Conservation (phyloP, 2,888 invertebrate species). For the Temnothorax rugatulus region DNA sequence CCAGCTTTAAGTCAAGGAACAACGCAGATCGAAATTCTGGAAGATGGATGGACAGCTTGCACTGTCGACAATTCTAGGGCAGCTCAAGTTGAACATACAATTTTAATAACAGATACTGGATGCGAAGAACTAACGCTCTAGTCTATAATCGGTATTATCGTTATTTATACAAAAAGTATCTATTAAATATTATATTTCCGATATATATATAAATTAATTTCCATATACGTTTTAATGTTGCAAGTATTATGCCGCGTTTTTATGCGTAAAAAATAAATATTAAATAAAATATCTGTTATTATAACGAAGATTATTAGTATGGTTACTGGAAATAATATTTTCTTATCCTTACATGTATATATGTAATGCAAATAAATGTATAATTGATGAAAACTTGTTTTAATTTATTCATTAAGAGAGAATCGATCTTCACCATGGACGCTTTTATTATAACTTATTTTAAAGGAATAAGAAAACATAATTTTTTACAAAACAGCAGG, state of each 20-base stretch:
- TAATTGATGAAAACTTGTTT: not conserved
- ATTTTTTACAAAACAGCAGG: constrained; percentile 91
- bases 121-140: constrained; percentile 92
- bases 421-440: not conserved
- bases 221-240: not conserved
- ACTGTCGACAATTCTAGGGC: constrained; percentile 92
- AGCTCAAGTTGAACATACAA: constrained; percentile 97
- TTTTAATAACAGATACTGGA: constrained; percentile 93
- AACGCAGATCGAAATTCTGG: no score
- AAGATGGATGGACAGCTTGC: no score
- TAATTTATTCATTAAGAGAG: constrained; percentile 6
- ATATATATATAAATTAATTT: constrained; percentile 39
- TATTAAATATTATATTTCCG: constrained; percentile 65
- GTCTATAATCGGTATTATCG: not conserved
- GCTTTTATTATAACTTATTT: no score
- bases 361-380: not conserved
- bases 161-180: constrained; percentile 28
- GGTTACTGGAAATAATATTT: not conserved
- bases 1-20: no score
- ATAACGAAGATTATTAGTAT: constrained; percentile 25
- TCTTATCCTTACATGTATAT: not conserved
- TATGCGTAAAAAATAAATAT: not conserved
- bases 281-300: not conserved
- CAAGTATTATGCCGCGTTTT: not conserved
- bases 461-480: constrained; percentile 20